Evolutionary conservation across 2,888 invertebrate species (phyloP), one percentile per base, ranked within the genome.

Genomic region (Scaeva pyrastri): DNA sequence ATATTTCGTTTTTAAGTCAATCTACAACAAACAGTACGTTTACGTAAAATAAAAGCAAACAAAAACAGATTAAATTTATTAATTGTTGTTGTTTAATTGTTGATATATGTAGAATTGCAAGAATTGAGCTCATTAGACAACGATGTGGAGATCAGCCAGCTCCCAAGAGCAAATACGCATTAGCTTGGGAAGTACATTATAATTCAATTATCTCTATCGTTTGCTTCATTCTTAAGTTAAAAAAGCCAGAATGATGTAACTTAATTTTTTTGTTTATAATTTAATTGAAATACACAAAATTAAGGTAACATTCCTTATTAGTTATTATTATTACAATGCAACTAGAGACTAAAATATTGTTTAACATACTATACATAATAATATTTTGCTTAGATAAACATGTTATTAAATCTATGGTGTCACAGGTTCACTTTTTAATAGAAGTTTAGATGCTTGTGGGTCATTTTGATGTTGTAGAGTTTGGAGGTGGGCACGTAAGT

Each of bases 401-500:
- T 31, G 2, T 75, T 14, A 52, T n/a, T 26, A 26, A 52, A 14
- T 52, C 23, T 52, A 52, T 26, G 52, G 0, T 52, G 72, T 26
- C 26, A 75, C 36, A 8, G 81, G 88, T 81, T 76, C 88, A 81
- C 71, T 88, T 79, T 90, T 88, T 1, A 90, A 62, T 16, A 90
- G 76, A 11, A 88, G 45, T 86, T 88, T 88, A 4, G 89, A 88
- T 16, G 43, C 75, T 19, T 89, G 89, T 0, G 91, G 91, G 88
- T 91, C 91, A 76, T 89, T 91, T 43, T 90, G 88, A 85, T 92
- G 92, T 55, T 90, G 90, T 66, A 91, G 89, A 1, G 92, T 92
- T 82, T 91, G 91, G 48, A 92, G 88, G 74, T 92, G 92, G 0
- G 92, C 92, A n/a, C 92, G 89, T 58, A 92, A 87, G 74, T 92